Evolutionary conservation across 1,140 invertebrate species (phyloP), one percentile per base, ranked within the genome.

Genomic region (Drosophila quadrilineata): DNA sequence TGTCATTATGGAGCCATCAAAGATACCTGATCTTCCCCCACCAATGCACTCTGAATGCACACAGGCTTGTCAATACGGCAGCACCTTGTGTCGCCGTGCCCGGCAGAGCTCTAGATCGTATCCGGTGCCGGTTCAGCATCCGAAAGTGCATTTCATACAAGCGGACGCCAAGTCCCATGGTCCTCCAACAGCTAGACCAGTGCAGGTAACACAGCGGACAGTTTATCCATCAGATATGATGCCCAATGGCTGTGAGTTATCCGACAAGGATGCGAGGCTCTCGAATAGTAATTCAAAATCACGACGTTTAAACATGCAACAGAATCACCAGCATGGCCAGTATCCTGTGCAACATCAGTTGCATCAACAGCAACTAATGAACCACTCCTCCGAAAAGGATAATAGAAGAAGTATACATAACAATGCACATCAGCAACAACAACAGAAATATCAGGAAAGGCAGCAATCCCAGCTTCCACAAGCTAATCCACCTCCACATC

Each of bases 331-430:
- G n/a, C 52, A 40, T 24, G 41, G 17, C 35, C 75, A 80, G 22
- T 77, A 69, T 43, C 75, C 75, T 0, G 29, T 43, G 24, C 75
- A 80, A 22, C 75, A 80, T 43, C 76, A 80, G 52, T 28, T 80
- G 8, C 77, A 80, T 35, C 76, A 80, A 46, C 76, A 80, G 24
- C 76, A 84, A 41, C 45, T 60, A 16, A 9, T 73, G 28, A 19
- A 28, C 5, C 57, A 53, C 10, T 58, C 29, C 12, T 26, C 3
- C 26, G 36, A 22, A n/a, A 26, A 2, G 8, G 41, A 21, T 8
- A 35, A 26, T 36, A 59, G 2, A 29, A 26, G 19, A 1, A 38
- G 14, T 19, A 46, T 57, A n/a, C 43, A 58, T 35, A 41, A 58
- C 24, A 48, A 49, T 35, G 6, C 49, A 50, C 14, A 26, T 9